Evolutionary conservation across 2,113 vertebrate species (phyloP).

Genomic region (Athene noctua): DNA sequence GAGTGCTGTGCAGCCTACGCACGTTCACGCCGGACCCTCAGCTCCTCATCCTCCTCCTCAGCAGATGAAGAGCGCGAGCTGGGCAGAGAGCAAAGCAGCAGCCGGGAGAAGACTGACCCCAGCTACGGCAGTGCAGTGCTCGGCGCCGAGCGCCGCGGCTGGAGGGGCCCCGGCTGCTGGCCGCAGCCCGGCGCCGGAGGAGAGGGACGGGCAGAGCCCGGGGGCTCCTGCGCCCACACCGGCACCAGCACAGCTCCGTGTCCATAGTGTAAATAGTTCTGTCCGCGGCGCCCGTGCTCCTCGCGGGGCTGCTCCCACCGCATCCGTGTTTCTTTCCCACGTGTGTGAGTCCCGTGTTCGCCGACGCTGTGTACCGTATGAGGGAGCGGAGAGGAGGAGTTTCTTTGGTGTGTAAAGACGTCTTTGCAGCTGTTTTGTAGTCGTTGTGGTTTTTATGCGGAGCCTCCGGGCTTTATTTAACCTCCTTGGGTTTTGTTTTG

Average conservation of each 20-base stretch:
- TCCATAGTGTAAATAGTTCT: conserved; percentile 49
- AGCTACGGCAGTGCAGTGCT: not conserved
- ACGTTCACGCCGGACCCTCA: conserved; percentile 47
- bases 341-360: not conserved
- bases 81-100: conserved; percentile 60
- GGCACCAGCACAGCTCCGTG: not conserved
- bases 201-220: not conserved
- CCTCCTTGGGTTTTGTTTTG: conserved; percentile 57
- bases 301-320: not conserved
- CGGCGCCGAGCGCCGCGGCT: not conserved
- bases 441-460: not conserved
- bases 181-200: not conserved
- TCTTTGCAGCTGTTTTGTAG: conserved; percentile 56
- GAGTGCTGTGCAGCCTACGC: conserved; percentile 77
- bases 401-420: not conserved
- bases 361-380: not conserved
- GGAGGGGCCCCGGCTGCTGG: not conserved
- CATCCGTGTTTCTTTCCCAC: conserved; percentile 6
- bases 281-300: not conserved
- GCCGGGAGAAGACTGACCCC: conserved; percentile 39
- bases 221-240: not conserved
- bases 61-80: conserved; percentile 73
- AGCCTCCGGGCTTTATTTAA: conserved; percentile 45
- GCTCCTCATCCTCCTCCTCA: conserved; percentile 45
- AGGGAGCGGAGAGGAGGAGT: not conserved